Conservation (phyloP, 2,113 vertebrate species). For the Malurus cyaneus region DNA sequence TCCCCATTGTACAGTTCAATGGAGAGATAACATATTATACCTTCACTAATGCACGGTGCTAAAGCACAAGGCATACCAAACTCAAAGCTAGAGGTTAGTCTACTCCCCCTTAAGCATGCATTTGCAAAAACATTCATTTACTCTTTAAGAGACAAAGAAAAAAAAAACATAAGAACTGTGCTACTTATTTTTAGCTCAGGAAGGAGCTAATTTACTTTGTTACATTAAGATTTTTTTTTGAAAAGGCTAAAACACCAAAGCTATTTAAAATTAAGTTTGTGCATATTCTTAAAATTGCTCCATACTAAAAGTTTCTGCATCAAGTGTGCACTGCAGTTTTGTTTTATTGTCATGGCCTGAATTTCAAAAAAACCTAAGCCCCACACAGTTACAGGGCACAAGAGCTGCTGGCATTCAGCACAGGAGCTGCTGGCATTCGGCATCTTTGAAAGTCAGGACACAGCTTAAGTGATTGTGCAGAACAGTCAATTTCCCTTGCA, state of each 20-base stretch:
- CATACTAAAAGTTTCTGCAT: conserved; percentile 6
- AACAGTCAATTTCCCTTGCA: conserved; percentile 14
- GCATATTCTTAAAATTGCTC: conserved; percentile 15
- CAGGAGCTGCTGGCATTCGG: not conserved
- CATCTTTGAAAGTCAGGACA: not conserved
- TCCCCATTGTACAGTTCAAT: not conserved
- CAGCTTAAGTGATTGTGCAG: not conserved
- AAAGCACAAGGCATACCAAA: not conserved
- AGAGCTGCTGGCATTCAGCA: not conserved
- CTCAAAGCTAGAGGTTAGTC: not conserved
- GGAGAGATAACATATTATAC: not conserved
- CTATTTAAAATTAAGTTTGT: not conserved
- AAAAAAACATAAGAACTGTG: not conserved
- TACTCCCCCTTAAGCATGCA: not conserved
- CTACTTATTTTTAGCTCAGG: not conserved
- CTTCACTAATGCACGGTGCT: not conserved
- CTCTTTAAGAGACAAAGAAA: not conserved
- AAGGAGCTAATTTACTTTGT: not conserved
- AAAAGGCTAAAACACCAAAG: not conserved
- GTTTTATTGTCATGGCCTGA: not conserved
- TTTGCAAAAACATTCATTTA: not conserved
- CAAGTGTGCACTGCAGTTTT: not conserved
- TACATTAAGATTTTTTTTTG: not conserved
- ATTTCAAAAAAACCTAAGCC: conserved; percentile 3
- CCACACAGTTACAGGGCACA: not conserved